Evolutionary conservation across 2,113 vertebrate species (phyloP), one percentile per base, ranked within the genome.

Genomic region (Pedetes capensis): DNA sequence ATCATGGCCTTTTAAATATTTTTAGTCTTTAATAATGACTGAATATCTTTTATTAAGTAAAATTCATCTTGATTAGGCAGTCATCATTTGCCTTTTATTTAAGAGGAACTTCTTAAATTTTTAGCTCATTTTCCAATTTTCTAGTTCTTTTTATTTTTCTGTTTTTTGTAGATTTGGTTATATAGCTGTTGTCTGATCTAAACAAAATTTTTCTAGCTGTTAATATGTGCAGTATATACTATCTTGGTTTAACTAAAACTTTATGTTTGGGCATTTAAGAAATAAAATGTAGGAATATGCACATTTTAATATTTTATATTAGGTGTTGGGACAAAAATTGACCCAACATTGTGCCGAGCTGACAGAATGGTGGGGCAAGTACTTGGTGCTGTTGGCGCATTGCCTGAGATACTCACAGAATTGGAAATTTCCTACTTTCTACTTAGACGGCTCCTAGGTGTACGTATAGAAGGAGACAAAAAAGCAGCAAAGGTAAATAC

Each of bases 281-380:
- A 80, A 64, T 89, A 82, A 37, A 64, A 76, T 57, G 6, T 92
- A 93, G 22, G 1, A 20, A 20, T 42, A 9, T 64, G 13, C 74
- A 42, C 64, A 47, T 93, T 55, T 96, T 96, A n/a, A n/a, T n/a
- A 20, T 88, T 97, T 95, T 89, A 3, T 72, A 92, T 89, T 79
- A 99, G 99, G 99, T 97, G 99, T 99, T 95, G 99, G 99, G 96
- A 99, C 99, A 0, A 99, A 99, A 97, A 99, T 99, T 49, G 99
- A 99, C 97, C 99, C 99, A 13, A 99, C 99, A 5, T 97, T 99
- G 96, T 99, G 99, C 98, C 98, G 99, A 39, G 99, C 99, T 22
- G 99, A 99, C 97, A 98, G 99, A 96, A 99, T 99, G 99, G 99
- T 99, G 34, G 99, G 99, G 10, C 99, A 99, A 92, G 99, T 99